Evolutionary conservation across 1,140 invertebrate genomes (phyloP).

Genomic region (Holotrichia oblita): DNA sequence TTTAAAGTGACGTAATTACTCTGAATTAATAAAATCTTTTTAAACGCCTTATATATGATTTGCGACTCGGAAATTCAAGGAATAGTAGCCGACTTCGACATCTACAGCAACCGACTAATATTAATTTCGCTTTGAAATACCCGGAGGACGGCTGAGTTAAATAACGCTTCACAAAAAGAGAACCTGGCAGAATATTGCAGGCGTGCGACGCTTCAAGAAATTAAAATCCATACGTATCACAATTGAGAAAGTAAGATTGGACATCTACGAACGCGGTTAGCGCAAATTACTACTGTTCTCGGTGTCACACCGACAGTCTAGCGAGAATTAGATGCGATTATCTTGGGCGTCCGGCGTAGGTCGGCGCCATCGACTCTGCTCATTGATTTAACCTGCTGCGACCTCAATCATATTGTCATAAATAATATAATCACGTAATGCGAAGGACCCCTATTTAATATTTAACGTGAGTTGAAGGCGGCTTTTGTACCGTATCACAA

Average conservation of each 20-base stretch:
- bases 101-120: too few relatives aligned
- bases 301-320: slow-evolving; percentile 40
- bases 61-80: too few relatives aligned
- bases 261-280: background rate
- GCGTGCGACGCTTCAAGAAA: background rate
- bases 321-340: slow-evolving; percentile 52
- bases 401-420: slow-evolving; percentile 49
- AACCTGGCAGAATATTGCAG: background rate
- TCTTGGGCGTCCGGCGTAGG: slow-evolving; percentile 50
- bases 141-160: too few relatives aligned
- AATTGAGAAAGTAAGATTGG: background rate
- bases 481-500: background rate
- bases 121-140: too few relatives aligned
- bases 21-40: too few relatives aligned
- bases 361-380: slow-evolving; percentile 44
- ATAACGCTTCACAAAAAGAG: background rate
- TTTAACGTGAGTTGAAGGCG: background rate
- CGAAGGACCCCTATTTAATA: slow-evolving; percentile 1
- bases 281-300: background rate
- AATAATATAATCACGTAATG: slow-evolving; percentile 49
- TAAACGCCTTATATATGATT: too few relatives aligned
- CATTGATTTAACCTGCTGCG: slow-evolving; percentile 53
- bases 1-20: too few relatives aligned
- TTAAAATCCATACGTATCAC: background rate
- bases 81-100: too few relatives aligned